Conservation (phyloP, 1,140 invertebrate species). For the Zaprionus ornatus region DNA sequence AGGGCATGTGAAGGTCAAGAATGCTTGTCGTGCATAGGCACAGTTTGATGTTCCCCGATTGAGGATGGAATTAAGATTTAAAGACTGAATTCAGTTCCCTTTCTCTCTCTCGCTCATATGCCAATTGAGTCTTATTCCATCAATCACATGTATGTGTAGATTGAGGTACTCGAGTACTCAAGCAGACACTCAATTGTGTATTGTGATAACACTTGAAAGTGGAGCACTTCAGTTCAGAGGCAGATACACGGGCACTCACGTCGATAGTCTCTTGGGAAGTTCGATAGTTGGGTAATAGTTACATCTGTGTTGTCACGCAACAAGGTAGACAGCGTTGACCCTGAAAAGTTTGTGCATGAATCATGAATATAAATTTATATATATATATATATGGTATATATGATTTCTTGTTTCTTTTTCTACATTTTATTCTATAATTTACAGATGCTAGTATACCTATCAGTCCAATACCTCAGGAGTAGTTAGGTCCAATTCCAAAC, state of each 20-base stretch:
- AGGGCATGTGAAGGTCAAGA: constrained; percentile 40
- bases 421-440: no score
- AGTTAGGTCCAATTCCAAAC: no score
- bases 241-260: not conserved
- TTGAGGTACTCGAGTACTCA: not conserved
- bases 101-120: not conserved
- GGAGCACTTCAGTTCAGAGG: not conserved
- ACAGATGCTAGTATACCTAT: no score
- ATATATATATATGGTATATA: no score
- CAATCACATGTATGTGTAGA: not conserved
- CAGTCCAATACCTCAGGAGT: no score
- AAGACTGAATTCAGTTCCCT: not conserved
- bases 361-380: not conserved
- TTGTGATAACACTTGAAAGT: constrained; percentile 1
- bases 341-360: not conserved
- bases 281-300: not conserved
- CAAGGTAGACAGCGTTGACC: not conserved
- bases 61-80: not conserved
- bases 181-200: not conserved
- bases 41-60: constrained; percentile 9
- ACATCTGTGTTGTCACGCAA: not conserved
- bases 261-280: not conserved
- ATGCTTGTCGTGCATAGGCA: constrained; percentile 1
- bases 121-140: not conserved
- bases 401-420: no score